Base-by-base conservation (phyloP, 2,888 invertebrate species). In the Escarpia spicata region DNA sequence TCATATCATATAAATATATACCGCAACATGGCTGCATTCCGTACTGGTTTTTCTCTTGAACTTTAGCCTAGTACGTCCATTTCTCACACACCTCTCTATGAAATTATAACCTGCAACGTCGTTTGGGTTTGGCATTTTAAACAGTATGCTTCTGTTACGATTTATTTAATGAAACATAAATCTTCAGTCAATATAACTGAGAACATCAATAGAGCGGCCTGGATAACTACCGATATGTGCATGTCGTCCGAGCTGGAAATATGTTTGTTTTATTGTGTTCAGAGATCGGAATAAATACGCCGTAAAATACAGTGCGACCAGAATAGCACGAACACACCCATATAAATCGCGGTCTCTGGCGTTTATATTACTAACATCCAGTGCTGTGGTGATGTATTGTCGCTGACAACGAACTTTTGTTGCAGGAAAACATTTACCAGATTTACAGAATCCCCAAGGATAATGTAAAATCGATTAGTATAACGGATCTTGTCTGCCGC, bases 261-360 rank as follows among this genome's bases (percentile, higher is more conserved):
- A 75, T 75, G 75, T 26, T 26, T 75, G 75, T 75, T n/a, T 75
- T 75, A 75, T 75, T 26, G 75, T 4, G n/a, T n/a, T 75, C 26
- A 6, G 75, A 75, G 19, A 75, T 26, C n/a, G n/a, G 19, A 75
- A 75, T 75, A 75, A 75, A 75, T 15, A 75, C 75, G 75, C 19
- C 75, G 26, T 75, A 75, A n/a, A 75, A n/a, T 26, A 75, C n/a
- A 19, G 75, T 26, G 75, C 3, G 75, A 19, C n/a, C 19, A 26
- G 75, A 75, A 75, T 75, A 75, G 75, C 75, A 75, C 26, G 26
- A 6, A 75, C 26, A 75, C n/a, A 75, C 6, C 26, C 75, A 75
- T 75, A 75, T 75, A 75, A 75, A 75, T 75, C 75, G n/a, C 75
- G 75, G 75, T 75, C 75, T 75, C 75, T 75, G 75, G 75, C 75